Percentiles rank a stretch among this genome's conserved stretches.
Evolutionary conservation across 1,140 invertebrate genomes (phyloP).

Genomic region (Drosophila albomicans): DNA sequence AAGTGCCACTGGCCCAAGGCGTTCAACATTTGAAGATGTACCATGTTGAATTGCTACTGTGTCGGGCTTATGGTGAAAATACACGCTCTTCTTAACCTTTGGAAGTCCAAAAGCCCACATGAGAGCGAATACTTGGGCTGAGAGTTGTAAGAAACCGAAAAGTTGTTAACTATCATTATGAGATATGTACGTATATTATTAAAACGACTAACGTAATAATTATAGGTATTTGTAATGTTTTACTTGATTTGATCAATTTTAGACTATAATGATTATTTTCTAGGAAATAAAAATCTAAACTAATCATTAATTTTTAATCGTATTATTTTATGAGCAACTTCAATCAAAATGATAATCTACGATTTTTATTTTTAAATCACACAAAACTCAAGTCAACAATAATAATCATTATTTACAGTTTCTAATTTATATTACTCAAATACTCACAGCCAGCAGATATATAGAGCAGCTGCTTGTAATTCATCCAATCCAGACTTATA

Average conservation of each 20-base stretch:
- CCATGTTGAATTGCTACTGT: not conserved
- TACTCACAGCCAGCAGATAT: slow-evolving; percentile 87
- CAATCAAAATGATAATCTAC: too few species aligned
- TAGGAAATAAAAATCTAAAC: too few species aligned
- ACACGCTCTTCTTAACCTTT: slow-evolving; percentile 90
- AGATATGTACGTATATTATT: too few species aligned
- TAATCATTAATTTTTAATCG: too few species aligned
- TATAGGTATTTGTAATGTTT: too few species aligned
- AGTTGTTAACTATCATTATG: not conserved
- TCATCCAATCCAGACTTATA: slow-evolving; percentile 86
- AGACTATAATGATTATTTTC: too few species aligned
- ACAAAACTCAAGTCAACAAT: too few species aligned
- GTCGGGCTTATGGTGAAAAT: slow-evolving; percentile 88
- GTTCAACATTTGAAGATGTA: slow-evolving; percentile 9
- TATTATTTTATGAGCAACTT: too few species aligned
- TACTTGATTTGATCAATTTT: too few species aligned
- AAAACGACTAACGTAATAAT: too few species aligned
- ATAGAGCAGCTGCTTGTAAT: slow-evolving; percentile 89
- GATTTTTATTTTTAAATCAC: too few species aligned
- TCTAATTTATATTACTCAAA: not conserved
- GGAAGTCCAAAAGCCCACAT: slow-evolving; percentile 91
- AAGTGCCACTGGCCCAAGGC: slow-evolving; percentile 60
- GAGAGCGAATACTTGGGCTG: slow-evolving; percentile 90
- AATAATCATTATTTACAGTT: too few species aligned
- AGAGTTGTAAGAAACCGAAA: not conserved